Percentiles rank a stretch among this genome's conserved stretches.
Conservation (phyloP, 1,140 invertebrate genomes). For the Atta cephalotes region DNA sequence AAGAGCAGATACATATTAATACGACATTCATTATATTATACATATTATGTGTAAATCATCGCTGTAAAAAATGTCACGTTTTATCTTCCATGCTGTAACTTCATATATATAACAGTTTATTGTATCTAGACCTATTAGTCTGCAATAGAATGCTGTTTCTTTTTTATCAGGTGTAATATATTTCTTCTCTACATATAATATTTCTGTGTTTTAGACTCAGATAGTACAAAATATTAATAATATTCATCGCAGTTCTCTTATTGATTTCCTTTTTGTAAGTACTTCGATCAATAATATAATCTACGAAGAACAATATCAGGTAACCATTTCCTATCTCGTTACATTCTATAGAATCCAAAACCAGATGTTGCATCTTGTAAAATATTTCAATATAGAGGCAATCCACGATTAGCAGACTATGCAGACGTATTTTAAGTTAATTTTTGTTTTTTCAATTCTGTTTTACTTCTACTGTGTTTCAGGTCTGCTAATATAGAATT, state of each 20-base stretch:
- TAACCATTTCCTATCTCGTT: conserved; percentile 42
- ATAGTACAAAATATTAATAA: conserved; percentile 55
- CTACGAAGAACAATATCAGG: conserved; percentile 43
- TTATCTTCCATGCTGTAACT: conserved; percentile 36
- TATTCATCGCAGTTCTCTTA: conserved; percentile 41
- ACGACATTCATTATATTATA: conserved; percentile 39
- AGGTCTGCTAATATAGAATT: conserved; percentile 21
- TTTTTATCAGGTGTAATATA: conserved; percentile 19
- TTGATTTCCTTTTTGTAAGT: conserved; percentile 37
- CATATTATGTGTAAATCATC: conserved; percentile 48
- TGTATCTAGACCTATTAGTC: conserved; percentile 29
- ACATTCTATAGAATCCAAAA: conserved; percentile 36
- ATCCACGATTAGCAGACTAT: conserved; percentile 16
- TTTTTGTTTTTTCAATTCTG: background rate
- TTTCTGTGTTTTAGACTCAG: conserved; percentile 17
- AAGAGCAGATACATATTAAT: conserved; percentile 42
- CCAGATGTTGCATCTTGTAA: conserved; percentile 3
- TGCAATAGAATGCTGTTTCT: conserved; percentile 35
- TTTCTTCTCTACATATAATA: conserved; percentile 29
- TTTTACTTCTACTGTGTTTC: background rate
- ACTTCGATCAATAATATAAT: conserved; percentile 38
- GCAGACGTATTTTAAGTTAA: background rate
- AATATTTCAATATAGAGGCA: conserved; percentile 4
- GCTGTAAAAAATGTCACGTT: conserved; percentile 56
- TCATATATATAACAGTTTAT: conserved; percentile 49